Percentiles rank a stretch among this genome's conserved stretches.
Conservation (phyloP, 2,888 invertebrate species). For the Spodoptera littoralis region DNA sequence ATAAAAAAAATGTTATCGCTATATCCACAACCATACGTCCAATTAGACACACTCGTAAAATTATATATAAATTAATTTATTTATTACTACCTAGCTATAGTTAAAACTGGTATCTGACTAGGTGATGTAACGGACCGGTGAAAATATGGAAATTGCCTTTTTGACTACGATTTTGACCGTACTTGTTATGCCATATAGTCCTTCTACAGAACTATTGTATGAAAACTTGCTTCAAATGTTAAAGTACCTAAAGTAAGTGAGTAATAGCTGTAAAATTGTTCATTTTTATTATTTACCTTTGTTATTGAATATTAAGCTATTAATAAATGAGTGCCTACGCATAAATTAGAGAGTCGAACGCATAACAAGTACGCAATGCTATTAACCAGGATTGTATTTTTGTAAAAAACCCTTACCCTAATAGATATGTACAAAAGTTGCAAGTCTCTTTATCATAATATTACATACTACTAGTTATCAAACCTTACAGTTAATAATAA, state of each 20-base stretch:
- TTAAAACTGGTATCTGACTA: constrained; percentile 86
- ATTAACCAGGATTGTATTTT: constrained; percentile 56
- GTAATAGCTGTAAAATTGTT: not conserved
- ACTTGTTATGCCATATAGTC: constrained; percentile 48
- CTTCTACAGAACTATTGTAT: constrained; percentile 2
- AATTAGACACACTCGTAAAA: constrained; percentile 76
- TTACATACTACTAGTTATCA: constrained; percentile 79
- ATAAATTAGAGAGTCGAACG: not conserved
- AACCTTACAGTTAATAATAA: constrained; percentile 83
- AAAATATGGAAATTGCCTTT: constrained; percentile 53
- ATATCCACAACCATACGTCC: constrained; percentile 80
- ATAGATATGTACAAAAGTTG: constrained; percentile 87
- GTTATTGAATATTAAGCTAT: constrained; percentile 1
- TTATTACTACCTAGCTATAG: constrained; percentile 79
- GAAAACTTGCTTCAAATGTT: not conserved
- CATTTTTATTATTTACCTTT: not conserved
- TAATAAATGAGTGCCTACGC: not conserved
- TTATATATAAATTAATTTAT: constrained; percentile 74
- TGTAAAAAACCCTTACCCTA: constrained; percentile 80
- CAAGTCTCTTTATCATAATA: constrained; percentile 85
- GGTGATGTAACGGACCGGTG: constrained; percentile 77
- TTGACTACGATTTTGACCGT: constrained; percentile 39
- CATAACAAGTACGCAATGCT: constrained; percentile 58
- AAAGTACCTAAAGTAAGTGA: not conserved
- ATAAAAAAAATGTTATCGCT: constrained; percentile 61